phyloP scores from a whole-genome alignment of 1,140 invertebrate genomes.

The Drosophila nigrodunni region DNA sequence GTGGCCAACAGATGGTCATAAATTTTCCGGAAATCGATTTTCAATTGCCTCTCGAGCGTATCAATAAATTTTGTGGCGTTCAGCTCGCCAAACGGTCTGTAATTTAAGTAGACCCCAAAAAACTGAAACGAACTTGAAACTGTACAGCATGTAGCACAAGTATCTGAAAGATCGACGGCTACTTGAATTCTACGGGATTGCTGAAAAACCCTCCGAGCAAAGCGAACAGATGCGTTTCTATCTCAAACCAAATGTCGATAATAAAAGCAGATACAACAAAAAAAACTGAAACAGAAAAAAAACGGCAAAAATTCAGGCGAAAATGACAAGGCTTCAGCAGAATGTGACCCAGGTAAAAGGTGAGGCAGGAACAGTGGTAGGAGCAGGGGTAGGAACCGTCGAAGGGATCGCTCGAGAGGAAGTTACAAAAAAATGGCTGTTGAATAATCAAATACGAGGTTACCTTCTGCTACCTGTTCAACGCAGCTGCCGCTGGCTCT shows the following conservation, averaged over 20 bases:
- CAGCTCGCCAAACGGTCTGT: not conserved
- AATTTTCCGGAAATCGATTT: conserved; percentile 43
- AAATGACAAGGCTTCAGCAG: conserved; percentile 62
- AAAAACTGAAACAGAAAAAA: conserved; percentile 38
- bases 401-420: conserved; percentile 47
- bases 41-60: conserved; percentile 41
- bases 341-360: conserved; percentile 49
- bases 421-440: conserved; percentile 62
- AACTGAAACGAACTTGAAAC: conserved; percentile 1
- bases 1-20: conserved; percentile 35
- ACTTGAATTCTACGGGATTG: conserved; percentile 17
- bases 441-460: conserved; percentile 73
- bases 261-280: conserved; percentile 46
- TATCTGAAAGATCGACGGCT: not conserved
- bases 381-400: conserved; percentile 10
- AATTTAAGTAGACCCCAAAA: not conserved
- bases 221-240: conserved; percentile 44
- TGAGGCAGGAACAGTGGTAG: conserved; percentile 6
- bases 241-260: conserved; percentile 36
- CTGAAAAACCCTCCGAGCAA: conserved; percentile 25
- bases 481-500: conserved; percentile 64
- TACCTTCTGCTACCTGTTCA: conserved; percentile 76
- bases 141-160: conserved; percentile 5
- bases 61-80: conserved; percentile 17
- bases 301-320: conserved; percentile 56